Conservation (phyloP, 2,113 vertebrate species). For the Eretmochelys imbricata region DNA sequence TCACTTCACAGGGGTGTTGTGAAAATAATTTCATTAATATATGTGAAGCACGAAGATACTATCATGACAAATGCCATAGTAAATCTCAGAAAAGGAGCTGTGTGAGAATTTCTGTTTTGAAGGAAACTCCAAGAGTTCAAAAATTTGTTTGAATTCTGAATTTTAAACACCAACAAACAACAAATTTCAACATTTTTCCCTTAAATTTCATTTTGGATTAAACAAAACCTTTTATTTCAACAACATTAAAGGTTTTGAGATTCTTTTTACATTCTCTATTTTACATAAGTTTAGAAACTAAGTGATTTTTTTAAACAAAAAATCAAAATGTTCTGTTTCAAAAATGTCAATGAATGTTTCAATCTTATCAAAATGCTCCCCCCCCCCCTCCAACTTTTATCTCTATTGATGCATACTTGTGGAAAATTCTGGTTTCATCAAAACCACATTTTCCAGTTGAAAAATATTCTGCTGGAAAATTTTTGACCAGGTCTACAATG, state of each 20-base stretch:
- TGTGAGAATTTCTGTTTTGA: no score
- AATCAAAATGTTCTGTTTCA: neutral
- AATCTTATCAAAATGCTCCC: neutral
- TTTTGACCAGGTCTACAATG: constrained; percentile 6
- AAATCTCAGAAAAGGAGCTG: no score
- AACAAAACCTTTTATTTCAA: no score
- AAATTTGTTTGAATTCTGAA: no score
- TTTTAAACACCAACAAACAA: no score
- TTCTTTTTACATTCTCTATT: neutral
- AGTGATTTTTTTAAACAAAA: neutral
- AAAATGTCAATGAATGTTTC: neutral
- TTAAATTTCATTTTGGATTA: no score
- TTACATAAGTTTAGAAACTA: neutral
- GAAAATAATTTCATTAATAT: neutral
- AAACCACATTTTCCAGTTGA: neutral
- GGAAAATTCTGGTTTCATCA: neutral
- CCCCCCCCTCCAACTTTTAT: neutral
- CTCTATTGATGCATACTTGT: neutral
- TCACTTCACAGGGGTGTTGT: neutral
- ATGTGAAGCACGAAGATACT: neutral
- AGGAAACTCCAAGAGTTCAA: no score
- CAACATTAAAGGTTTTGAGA: neutral
- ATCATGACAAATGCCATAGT: neutral
- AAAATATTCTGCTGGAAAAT: neutral
- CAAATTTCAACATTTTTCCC: no score